Evolutionary conservation across 2,113 vertebrate genomes (phyloP), one percentile per base, ranked within the genome.

Genomic region (Gnathonemus longibarbis): DNA sequence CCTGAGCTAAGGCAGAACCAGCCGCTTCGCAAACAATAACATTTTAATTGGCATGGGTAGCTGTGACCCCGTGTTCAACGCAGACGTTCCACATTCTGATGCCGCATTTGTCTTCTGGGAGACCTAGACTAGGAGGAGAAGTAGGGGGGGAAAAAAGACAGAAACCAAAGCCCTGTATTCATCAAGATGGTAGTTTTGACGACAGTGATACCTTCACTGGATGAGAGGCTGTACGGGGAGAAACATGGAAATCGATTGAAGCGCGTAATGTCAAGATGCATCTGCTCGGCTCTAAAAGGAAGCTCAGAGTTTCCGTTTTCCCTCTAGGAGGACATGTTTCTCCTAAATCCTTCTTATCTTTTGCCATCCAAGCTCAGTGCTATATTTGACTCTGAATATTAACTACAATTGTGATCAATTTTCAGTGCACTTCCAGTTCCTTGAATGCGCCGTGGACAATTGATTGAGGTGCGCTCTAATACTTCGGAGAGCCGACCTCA

Each of bases 381-480:
- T 93, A 93, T 90, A 92, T 93, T 93, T 92, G 91, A 88, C 87
- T 89, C 91, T 89, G 87, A 87, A 92, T 92, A 90, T 88, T 88
- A 91, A 90, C 90, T 91, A 91, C 92, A 90, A 88, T 87, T 88
- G 74, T 89, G 91, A 91, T 91, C 91, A 90, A 91, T 91, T 91
- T 87, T 88, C 90, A 89, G 89, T 42, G 84, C 89, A 91, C 90
- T 88, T 89, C 90, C 84, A 88, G 83, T 87, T 84, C 89, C 88
- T 77, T 89, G 66, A 80, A 91, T 88, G 88, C 53, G 85, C 90
- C 89, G 53, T 21, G 46, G 88, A 45, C 90, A 89, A 93, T 91
- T 92, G 92, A 93, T 92, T 91, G 91, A 92, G 90, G 90, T 45
- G 39, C 90, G 91, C 90, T 90, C 77, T 89, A 88, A 91, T 91